Evolutionary conservation across 2,888 invertebrate species (phyloP), one percentile per base, ranked within the genome.

Genomic region (Drosophila falleni): DNA sequence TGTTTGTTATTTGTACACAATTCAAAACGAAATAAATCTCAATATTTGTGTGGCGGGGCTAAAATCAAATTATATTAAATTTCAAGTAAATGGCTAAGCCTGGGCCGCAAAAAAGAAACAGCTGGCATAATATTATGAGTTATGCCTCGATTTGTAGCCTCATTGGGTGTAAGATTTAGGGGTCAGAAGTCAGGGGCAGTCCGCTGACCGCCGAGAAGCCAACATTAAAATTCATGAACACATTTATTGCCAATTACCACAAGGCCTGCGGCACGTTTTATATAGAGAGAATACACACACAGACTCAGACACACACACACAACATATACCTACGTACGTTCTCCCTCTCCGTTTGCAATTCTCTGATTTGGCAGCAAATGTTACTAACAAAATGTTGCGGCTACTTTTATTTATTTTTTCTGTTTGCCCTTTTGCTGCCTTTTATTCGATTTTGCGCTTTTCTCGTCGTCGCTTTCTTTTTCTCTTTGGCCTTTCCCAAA

Each of bases 181-280:
- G 29, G 33, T 31, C 9, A 10, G 31, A 3, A 31, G 39, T 54
- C 55, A 46, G 58, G 46, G 51, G 23, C 6, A 44, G 39, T 56
- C 31, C 46, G 66, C 72, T 87, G 89, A 81, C 84, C 89, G 74
- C 60, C 77, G 61, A 72, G 72, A 58, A 77, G 68, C 61, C 66
- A 58, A 60, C 90, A 89, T 90, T 89, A 89, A 89, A 90, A 89
- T 89, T 90, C 89, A 89, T 89, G 89, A 89, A 90, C 90, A 87
- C 89, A 89, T 89, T 89, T 90, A 89, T 89, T 89, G 89, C 87
- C 89, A 89, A 89, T 90, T 90, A 89, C 90, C 82, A 82, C 84
- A 71, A 60, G 74, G 86, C 80, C 75, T 71, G 41, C 37, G 75
- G 78, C 86, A 87, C 86, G 88, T 82, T 86, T 70, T 75, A 67